Evolutionary conservation across 2,888 invertebrate genomes (phyloP).

Genomic region (Diarsia brunnea): DNA sequence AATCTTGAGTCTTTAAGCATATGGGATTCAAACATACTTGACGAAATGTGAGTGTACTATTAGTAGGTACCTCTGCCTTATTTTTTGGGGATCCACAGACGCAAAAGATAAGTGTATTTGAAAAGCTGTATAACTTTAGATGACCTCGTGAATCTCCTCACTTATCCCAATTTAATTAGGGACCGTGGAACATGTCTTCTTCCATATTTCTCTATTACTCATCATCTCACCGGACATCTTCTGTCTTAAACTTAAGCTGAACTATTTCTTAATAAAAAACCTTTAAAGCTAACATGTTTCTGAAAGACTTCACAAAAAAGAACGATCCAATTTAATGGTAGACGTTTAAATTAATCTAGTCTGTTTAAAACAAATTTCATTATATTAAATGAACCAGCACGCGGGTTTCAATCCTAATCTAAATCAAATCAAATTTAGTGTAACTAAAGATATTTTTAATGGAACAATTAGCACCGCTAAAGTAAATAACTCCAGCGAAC

Average conservation of each 20-base stretch:
- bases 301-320: background rate
- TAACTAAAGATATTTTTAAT: constrained; percentile 54
- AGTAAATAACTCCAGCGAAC: constrained; percentile 48
- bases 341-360: background rate
- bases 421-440: constrained; percentile 42
- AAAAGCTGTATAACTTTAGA: background rate
- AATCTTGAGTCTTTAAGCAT: too few species aligned
- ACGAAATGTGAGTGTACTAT: background rate
- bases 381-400: constrained; percentile 22
- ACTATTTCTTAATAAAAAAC: constrained; percentile 1
- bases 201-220: too few species aligned
- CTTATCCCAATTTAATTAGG: too few species aligned
- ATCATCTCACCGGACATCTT: too few species aligned
- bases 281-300: background rate
- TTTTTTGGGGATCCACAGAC: background rate
- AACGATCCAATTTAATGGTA: background rate
- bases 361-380: background rate
- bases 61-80: background rate
- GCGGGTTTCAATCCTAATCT: constrained; percentile 19
- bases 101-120: background rate
- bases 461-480: constrained; percentile 47
- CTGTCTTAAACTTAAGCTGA: background rate
- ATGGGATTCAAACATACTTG: background rate
- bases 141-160: too few species aligned
- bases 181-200: too few species aligned